A percentile compares a stretch with the other conserved stretches of the same genome.
phyloP scores from a whole-genome alignment of 1,140 invertebrate genomes.

The Amyelois transitella region DNA sequence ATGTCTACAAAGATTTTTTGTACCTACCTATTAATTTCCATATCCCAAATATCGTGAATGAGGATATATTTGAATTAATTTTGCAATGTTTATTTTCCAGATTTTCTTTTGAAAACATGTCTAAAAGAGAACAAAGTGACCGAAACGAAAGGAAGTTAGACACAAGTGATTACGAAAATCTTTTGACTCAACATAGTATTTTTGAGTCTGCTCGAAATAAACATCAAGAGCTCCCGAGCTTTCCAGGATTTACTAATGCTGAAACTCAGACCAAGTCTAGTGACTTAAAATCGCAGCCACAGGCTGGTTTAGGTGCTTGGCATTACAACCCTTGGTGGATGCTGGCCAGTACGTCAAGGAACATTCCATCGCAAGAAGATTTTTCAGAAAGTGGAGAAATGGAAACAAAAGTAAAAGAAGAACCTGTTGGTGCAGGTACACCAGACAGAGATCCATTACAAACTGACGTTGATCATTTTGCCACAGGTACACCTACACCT shows the following conservation, averaged over 20 bases:
- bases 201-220: slow-evolving; percentile 61
- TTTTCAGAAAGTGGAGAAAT: slow-evolving; percentile 59
- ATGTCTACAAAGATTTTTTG: no score
- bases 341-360: slow-evolving; percentile 66
- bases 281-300: slow-evolving; percentile 54
- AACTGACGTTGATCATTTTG: slow-evolving; percentile 48
- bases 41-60: neutral
- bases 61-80: neutral
- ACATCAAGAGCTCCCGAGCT: slow-evolving; percentile 64
- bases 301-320: slow-evolving; percentile 62
- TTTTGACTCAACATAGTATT: slow-evolving; percentile 69
- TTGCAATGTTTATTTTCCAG: slow-evolving; percentile 28
- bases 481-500: slow-evolving; percentile 45
- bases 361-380: slow-evolving; percentile 57
- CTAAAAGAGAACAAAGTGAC: slow-evolving; percentile 66
- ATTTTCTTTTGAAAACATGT: slow-evolving; percentile 49
- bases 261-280: slow-evolving; percentile 70
- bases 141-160: slow-evolving; percentile 67
- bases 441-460: slow-evolving; percentile 58
- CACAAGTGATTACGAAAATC: slow-evolving; percentile 66
- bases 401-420: slow-evolving; percentile 70
- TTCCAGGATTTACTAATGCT: slow-evolving; percentile 69
- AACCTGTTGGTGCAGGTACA: slow-evolving; percentile 53
- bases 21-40: no score
- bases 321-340: slow-evolving; percentile 75